These are phyloP conservation scores for Miichthys miiuy DNA, from an alignment of 2,797 vertebrate species.

Conservation along the genomic window DNA sequence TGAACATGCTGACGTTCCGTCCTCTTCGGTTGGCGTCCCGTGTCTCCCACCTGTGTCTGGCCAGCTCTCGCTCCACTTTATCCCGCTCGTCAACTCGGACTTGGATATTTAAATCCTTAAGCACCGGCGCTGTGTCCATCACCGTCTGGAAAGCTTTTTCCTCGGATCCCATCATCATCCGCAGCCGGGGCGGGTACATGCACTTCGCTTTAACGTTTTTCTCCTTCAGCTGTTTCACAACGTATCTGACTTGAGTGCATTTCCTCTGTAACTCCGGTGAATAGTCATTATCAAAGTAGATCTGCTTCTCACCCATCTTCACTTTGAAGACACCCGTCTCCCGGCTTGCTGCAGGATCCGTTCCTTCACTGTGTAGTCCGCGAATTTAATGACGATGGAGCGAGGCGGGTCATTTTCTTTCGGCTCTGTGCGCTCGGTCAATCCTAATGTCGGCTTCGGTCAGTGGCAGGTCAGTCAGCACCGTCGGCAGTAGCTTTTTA, in stretches of 20 bases:
- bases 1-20: neutral
- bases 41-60: conserved; percentile 23
- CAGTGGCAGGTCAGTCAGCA: conserved; percentile 3
- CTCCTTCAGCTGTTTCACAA: conserved; percentile 23
- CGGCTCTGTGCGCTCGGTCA: conserved; percentile 3
- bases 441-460: neutral
- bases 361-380: conserved; percentile 14
- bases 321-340: too few species aligned
- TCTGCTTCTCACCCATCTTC: conserved; percentile 8
- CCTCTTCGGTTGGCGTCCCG: neutral
- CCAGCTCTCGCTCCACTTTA: conserved; percentile 25
- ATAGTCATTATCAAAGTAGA: conserved; percentile 26
- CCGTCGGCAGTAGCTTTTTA: conserved; percentile 11
- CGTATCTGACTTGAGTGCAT: conserved; percentile 6
- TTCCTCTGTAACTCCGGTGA: conserved; percentile 25
- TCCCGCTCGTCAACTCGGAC: conserved; percentile 9
- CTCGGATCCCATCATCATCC: neutral
- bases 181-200: neutral
- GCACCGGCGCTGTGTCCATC: neutral
- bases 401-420: neutral
- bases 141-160: conserved; percentile 27
- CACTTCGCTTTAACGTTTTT: conserved; percentile 15
- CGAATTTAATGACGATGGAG: conserved; percentile 17
- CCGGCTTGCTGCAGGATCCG: conserved; percentile 1
- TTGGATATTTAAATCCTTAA: neutral